Base-by-base conservation (phyloP, 2,888 invertebrate genomes). In the Muschampia plurimacula region DNA sequence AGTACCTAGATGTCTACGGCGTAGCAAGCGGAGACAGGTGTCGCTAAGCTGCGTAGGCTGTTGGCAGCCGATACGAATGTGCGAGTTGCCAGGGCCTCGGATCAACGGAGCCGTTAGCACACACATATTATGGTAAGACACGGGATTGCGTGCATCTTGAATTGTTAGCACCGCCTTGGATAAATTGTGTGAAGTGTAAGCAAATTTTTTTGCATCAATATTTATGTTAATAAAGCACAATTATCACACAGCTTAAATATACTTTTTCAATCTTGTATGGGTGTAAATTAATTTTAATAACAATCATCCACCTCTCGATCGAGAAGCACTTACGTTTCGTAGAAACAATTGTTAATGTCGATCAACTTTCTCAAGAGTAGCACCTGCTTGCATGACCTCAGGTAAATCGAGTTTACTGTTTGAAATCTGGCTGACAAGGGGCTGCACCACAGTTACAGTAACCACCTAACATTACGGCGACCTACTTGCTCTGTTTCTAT, bases 11-110 rank as follows among this genome's bases (percentile, higher is more conserved):
- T 22, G 77, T 80, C 87, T 90, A 89, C 89, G 87, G 73, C 88
- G 92, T 92, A 92, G 90, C 80, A 74, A 69, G 74, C 78, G 79
- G 46, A 67, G 82, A 83, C 46, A 57, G 46, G 82, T 86, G 85
- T 82, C 84, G 90, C 86, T 92, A 91, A 90, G 87, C 82, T 82
- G 81, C 87, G 90, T 89, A 89, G 90, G 84, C 85, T 83, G 84
- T 83, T 76, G 83, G 93, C 93, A 93, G 84, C 83, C 80, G 82
- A 86, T 88, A 88, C 89, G 91, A 89, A 89, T 89, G 86, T 83
- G 79, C 83, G 83, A 88, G 87, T 89, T 91, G 93, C 93, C 93
- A 92, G 87, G 9, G 81, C 78, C 77, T 76, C 64, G 74, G 78
- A 83, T 83, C 83, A 88, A 87, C 86, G 80, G 75, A 75, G 82